phyloP scores from a whole-genome alignment of 2,113 vertebrate genomes.

The Gavialis gangeticus region DNA sequence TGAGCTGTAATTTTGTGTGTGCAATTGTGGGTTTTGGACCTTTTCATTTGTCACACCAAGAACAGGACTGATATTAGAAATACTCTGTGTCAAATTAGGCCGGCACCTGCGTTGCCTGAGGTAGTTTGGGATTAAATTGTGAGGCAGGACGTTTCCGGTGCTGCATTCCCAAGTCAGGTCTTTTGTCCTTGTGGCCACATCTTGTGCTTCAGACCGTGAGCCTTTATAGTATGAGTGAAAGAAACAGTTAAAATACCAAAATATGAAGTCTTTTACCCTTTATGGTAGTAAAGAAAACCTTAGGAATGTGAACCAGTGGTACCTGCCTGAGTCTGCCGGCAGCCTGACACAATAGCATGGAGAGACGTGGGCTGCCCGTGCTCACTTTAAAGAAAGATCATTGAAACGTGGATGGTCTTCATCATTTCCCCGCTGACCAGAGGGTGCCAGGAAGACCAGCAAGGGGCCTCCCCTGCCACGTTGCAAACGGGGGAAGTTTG shows the following conservation, averaged over 20 bases:
- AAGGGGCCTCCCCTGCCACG: background rate
- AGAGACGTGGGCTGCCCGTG: fast-evolving
- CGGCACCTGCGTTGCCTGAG: too few relatives aligned
- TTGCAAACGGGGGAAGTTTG: background rate
- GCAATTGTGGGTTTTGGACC: background rate
- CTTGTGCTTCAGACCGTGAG: background rate
- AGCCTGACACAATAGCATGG: background rate
- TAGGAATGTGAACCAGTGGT: background rate
- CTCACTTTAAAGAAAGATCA: background rate
- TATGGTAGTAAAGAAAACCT: background rate
- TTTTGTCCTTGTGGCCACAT: background rate
- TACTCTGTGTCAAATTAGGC: background rate
- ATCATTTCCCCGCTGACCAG: background rate
- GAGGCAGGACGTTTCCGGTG: background rate
- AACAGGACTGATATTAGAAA: background rate
- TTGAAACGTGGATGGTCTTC: background rate
- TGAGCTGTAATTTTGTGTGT: background rate
- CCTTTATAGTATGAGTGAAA: background rate
- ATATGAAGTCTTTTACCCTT: background rate
- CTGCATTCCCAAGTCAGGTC: too few relatives aligned
- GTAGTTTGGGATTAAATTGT: background rate
- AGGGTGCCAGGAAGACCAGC: background rate
- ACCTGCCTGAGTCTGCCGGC: background rate
- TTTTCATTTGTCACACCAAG: background rate
- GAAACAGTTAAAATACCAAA: too few relatives aligned